Evolutionary conservation across 2,888 invertebrate genomes (phyloP), one percentile per base, ranked within the genome.

Genomic region (Tiliacea aurago): DNA sequence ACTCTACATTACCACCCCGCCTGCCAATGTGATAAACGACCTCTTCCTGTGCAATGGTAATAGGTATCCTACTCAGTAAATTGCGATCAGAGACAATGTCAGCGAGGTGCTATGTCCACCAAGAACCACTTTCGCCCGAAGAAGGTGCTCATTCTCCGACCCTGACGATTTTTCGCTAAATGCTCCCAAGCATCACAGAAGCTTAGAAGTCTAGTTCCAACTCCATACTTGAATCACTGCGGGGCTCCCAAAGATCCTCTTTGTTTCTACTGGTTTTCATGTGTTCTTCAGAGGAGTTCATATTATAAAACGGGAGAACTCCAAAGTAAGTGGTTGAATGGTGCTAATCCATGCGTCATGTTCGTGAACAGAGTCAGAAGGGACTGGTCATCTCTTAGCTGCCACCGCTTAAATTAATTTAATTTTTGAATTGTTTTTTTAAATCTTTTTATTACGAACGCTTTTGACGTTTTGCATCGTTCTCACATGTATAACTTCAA

Each of bases 21-120:
- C 45, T 62, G 72, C 37, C 71, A 49, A 62, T 62, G 13, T 76
- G 56, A 71, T 71, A 76, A 76, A 51, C 78, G 55, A 62, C 49
- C 28, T 56, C 72, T 62, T 76, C 78, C 76, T 51, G 59, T 37
- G 43, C 59, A 41, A 41, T 41, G 18, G 33, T n/a, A 47, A 20
- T 45, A 62, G 7, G 6, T 20, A 15, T 28, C 28, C 28, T 33
- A 6, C 47, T 11, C 28, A 1, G 28, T 20, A 47, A 61, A 47
- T 33, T 41, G 37, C 45, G 11, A 68, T 28, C 18, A 1, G 28
- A 66, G 5, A 45, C 43, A 49, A 43, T 37, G 20, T 23, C n/a
- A n/a, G 18, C 49, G 15, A 47, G 6, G 9, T 47, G 63, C 10
- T 28, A 6, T 18, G 7, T 18, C 11, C 2, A 15, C 45, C 20